These are phyloP conservation scores for Nymphalis c-album DNA, from an alignment of 2,888 invertebrate genomes.

Conservation along the genomic window DNA sequence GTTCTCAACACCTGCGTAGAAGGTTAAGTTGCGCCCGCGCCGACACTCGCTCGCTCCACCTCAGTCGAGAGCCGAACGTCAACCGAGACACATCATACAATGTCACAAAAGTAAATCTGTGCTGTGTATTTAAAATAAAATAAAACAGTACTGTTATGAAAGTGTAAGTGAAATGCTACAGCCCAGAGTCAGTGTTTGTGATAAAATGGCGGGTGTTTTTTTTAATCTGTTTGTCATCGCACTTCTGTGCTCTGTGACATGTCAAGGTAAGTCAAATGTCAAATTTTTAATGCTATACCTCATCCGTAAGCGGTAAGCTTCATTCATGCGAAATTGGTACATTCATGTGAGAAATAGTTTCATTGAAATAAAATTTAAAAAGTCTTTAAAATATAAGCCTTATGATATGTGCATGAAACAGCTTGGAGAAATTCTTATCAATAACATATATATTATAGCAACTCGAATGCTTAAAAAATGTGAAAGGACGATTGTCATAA, in stretches of 20 bases:
- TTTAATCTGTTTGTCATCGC: slow-evolving; percentile 36
- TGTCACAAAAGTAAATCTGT: slow-evolving; percentile 48
- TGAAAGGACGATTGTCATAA: too few species aligned
- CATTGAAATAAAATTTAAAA: too few species aligned
- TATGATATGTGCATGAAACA: too few species aligned
- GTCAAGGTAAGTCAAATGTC: slow-evolving; percentile 68
- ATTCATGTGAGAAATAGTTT: too few species aligned
- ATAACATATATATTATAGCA: too few species aligned
- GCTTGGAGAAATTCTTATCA: too few species aligned
- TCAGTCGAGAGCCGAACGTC: slow-evolving; percentile 62
- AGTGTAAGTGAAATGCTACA: slow-evolving; percentile 67
- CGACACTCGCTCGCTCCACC: slow-evolving; percentile 44
- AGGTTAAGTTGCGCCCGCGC: slow-evolving; percentile 53
- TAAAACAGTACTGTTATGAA: slow-evolving; percentile 46
- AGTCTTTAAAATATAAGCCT: too few species aligned
- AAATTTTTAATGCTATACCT: slow-evolving; percentile 7
- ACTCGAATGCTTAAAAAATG: too few species aligned
- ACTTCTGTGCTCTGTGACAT: slow-evolving; percentile 57
- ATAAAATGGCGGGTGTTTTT: slow-evolving; percentile 46
- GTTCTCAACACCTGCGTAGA: slow-evolving; percentile 43
- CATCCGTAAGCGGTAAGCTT: background rate
- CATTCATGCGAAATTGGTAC: background rate
- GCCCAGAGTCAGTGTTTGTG: slow-evolving; percentile 53
- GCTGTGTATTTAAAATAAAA: slow-evolving; percentile 47
- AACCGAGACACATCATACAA: slow-evolving; percentile 51